Base-by-base conservation (phyloP, 2,797 vertebrate genomes). In the Xenopus petersii region DNA sequence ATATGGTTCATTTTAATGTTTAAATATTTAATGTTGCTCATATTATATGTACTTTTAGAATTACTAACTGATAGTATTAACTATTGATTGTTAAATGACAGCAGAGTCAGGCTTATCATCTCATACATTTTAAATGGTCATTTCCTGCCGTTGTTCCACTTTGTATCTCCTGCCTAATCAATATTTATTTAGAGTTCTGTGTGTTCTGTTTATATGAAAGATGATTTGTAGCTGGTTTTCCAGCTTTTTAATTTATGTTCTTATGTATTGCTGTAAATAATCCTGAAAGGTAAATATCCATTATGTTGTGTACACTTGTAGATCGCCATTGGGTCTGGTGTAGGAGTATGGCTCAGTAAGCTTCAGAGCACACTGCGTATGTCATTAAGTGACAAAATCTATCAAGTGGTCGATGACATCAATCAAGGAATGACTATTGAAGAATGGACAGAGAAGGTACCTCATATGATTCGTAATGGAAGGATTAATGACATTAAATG, bases 371-470 rank as follows among this genome's bases (percentile, higher is more conserved):
- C 17, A 36, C 54, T 80, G 17, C 16, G 48, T 33, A 56, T 6
- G 12, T 66, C 75, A 47, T 47, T 80, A 8, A 70, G 74, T 49
- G 76, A 47, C 47, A 70, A 66, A 70, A 77, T 80, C 46, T 67
- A 5, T 60, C n/a, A 74, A 26, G 63, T 70, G 9, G 56, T 70
- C 63, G 56, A 67, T 62, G 79, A 80, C 36, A 74, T 77, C 36
- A 80, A 70, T 70, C 71, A 77, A 61, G 79, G 79, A 62, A 73
- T 69, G 60, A 15, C 71, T 68, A 63, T 80, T 36, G 75, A 77
- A 54, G 75, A 77, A 71, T 77, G 79, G 79, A 66, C 48, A 67
- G 56, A 74, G 10, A 80, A 73, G 79, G 79, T 80, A 80, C 12
- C 21, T 16, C 9, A 60, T 12, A 62, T 55, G 5, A 71, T 65